phyloP scores from a whole-genome alignment of 2,888 invertebrate species.

The Drosophila macrospina region DNA sequence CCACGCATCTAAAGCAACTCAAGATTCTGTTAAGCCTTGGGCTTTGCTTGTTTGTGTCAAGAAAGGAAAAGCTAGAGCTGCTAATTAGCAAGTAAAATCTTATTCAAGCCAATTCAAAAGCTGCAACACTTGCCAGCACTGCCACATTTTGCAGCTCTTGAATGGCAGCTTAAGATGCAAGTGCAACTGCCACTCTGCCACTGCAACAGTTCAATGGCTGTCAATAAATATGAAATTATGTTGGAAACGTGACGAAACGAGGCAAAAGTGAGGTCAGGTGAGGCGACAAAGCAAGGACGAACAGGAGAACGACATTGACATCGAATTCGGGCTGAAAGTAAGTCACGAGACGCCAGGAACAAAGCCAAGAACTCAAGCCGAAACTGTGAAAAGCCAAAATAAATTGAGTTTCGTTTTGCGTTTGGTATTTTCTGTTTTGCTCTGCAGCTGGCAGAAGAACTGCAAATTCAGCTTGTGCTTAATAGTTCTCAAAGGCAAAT shows the following conservation, averaged over 20 bases:
- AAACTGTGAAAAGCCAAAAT: slow-evolving; percentile 11
- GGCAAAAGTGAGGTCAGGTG: slow-evolving; percentile 5
- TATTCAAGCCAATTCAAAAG: slow-evolving; percentile 27
- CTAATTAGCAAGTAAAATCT: slow-evolving; percentile 52
- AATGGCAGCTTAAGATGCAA: slow-evolving; percentile 36
- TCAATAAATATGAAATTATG: slow-evolving; percentile 70
- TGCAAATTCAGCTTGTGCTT: slow-evolving; percentile 15
- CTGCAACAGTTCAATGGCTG: slow-evolving; percentile 61
- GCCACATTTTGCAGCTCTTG: slow-evolving; percentile 24
- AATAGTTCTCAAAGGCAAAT: slow-evolving; percentile 37
- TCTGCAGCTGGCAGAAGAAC: slow-evolving; percentile 5
- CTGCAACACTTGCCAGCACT: slow-evolving; percentile 23
- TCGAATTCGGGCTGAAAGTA: slow-evolving; percentile 60
- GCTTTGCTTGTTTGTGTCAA: slow-evolving; percentile 40
- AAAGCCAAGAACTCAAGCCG: slow-evolving; percentile 23
- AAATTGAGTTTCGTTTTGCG: not conserved
- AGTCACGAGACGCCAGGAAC: slow-evolving; percentile 52
- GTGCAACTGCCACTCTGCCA: slow-evolving; percentile 29
- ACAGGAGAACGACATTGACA: slow-evolving; percentile 62
- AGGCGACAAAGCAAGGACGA: not conserved
- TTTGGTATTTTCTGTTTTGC: slow-evolving; percentile 2
- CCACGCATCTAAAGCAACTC: not conserved
- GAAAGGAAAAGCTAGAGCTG: slow-evolving; percentile 33
- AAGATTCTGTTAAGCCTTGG: slow-evolving; percentile 35
- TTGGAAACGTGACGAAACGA: slow-evolving; percentile 42